Conservation (phyloP, 92 coral and sea anemone genomes). For the Porites cylindrica region DNA sequence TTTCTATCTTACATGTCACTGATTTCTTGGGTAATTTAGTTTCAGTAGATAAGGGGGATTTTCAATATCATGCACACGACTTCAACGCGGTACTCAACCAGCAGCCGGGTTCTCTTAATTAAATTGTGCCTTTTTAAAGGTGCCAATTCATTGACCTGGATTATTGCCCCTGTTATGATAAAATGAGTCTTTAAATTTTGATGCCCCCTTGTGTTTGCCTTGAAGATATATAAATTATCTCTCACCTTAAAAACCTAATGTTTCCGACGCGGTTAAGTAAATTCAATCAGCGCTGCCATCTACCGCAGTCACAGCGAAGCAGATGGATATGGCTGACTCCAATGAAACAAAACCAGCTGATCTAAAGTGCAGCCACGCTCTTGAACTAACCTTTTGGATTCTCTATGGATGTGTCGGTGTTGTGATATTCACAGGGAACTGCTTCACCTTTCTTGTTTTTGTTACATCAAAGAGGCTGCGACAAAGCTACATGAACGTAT, state of each 20-base stretch:
- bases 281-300: not conserved
- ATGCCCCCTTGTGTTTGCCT: no score
- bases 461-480: constrained; percentile 66
- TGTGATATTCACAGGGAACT: constrained; percentile 67
- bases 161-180: no score
- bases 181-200: no score
- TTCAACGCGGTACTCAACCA: no score
- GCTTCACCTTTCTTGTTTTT: constrained; percentile 64
- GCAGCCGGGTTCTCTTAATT: no score
- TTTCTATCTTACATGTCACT: no score
- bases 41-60: no score
- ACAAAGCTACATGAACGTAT: constrained; percentile 75
- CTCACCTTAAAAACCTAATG: not conserved
- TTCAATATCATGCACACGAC: no score
- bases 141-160: no score
- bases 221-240: no score
- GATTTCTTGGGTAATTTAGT: no score
- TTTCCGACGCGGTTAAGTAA: not conserved
- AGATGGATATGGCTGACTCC: not conserved
- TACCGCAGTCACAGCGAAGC: not conserved
- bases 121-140: no score
- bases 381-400: constrained; percentile 68
- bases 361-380: not conserved
- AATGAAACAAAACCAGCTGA: not conserved
- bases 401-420: constrained; percentile 65